Conservation (phyloP, 2,888 invertebrate genomes). For the Eucera pruinosa region DNA sequence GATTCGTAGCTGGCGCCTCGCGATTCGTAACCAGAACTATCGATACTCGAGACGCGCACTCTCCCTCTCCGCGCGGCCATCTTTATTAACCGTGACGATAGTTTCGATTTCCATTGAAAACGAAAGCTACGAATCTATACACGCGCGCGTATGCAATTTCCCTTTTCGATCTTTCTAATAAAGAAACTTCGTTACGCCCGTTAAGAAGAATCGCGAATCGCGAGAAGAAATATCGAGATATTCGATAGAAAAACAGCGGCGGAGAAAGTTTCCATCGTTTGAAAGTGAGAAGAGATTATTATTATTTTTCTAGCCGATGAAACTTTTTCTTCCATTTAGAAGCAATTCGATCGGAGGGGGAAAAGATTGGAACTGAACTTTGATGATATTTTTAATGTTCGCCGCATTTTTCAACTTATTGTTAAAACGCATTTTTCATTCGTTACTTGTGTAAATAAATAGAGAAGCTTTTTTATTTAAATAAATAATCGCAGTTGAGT, state of each 20-base stretch:
- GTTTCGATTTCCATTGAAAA: conserved; percentile 9
- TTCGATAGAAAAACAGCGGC: neutral
- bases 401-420: no score
- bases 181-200: neutral
- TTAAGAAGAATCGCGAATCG: neutral
- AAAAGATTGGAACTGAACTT: no score
- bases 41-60: conserved; percentile 37
- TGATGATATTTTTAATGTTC: no score
- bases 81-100: conserved; percentile 28
- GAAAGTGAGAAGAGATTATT: no score
- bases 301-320: no score
- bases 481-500: no score
- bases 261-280: no score
- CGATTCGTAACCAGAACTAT: conserved; percentile 26
- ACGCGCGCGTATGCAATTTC: neutral
- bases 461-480: no score
- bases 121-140: conserved; percentile 17
- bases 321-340: no score
- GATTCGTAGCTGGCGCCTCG: conserved; percentile 13
- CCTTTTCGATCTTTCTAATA: neutral
- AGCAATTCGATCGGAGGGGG: no score
- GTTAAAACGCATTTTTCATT: no score
- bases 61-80: conserved; percentile 2
- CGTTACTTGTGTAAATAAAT: no score
- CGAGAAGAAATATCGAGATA: neutral